A percentile compares a stretch with the other conserved stretches of the same genome.
phyloP scores from a whole-genome alignment of 2,113 vertebrate genomes.

The Hirundichthys speculiger region DNA sequence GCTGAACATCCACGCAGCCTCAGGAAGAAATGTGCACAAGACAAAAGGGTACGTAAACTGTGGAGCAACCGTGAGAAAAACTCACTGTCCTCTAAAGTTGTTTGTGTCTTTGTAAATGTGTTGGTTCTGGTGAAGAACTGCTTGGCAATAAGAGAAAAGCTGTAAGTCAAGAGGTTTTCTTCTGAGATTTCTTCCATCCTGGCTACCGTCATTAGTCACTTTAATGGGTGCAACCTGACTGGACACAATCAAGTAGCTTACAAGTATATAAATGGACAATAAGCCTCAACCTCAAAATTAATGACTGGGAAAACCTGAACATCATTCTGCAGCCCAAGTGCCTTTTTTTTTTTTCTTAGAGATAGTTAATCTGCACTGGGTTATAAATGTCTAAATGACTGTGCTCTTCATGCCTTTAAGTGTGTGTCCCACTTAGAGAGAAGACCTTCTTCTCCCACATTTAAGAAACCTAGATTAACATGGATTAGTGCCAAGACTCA shows the following conservation, averaged over 20 bases:
- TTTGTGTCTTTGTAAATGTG: not conserved
- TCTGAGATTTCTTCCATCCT: not conserved
- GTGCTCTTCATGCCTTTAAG: slow-evolving; percentile 59
- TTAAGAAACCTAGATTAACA: slow-evolving; percentile 80
- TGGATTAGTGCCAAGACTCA: slow-evolving; percentile 77
- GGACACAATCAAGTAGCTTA: not conserved
- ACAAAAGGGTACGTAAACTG: not conserved
- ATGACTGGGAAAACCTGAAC: too few relatives aligned
- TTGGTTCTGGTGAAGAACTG: too few relatives aligned
- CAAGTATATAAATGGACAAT: slow-evolving; percentile 12
- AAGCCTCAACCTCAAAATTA: not conserved
- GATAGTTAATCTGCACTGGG: slow-evolving; percentile 27
- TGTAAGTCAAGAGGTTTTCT: too few relatives aligned
- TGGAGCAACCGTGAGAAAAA: not conserved
- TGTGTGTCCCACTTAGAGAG: slow-evolving; percentile 69
- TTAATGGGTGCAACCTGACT: not conserved
- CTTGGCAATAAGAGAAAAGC: too few relatives aligned
- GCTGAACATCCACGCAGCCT: not conserved
- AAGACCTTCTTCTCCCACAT: slow-evolving; percentile 68
- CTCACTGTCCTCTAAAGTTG: not conserved
- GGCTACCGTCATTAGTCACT: not conserved
- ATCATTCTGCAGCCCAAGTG: not conserved
- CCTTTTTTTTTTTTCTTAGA: too few relatives aligned
- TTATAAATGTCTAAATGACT: slow-evolving; percentile 46
- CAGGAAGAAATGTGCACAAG: not conserved